These are phyloP conservation scores for Leptosomus discolor DNA, from an alignment of 2,113 vertebrate genomes.

Conservation along the genomic window DNA sequence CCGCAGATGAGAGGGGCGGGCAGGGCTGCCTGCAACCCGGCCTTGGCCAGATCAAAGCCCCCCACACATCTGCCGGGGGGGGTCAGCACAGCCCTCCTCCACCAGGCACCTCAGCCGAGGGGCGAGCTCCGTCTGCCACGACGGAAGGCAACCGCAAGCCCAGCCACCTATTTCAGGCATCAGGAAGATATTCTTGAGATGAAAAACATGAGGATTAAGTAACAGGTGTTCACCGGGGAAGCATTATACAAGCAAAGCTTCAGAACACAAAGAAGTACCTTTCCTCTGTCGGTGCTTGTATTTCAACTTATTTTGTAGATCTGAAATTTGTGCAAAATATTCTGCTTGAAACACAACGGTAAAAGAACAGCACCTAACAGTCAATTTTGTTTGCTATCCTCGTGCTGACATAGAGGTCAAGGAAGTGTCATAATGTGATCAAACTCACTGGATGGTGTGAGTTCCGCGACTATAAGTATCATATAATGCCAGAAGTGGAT, in stretches of 20 bases:
- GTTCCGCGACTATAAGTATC: neutral
- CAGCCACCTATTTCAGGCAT: neutral
- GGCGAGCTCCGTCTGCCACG: neutral
- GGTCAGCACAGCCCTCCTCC: neutral
- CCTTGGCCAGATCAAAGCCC: neutral
- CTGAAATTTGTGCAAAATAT: neutral
- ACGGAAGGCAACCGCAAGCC: rapidly evolving
- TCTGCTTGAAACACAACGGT: neutral
- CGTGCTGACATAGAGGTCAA: neutral
- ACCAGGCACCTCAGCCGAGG: neutral
- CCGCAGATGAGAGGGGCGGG: neutral
- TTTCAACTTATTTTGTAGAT: neutral
- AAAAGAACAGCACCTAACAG: neutral
- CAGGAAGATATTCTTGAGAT: neutral
- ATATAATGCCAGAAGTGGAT: neutral
- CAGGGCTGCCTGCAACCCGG: neutral
- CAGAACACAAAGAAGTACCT: neutral
- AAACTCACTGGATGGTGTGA: neutral
- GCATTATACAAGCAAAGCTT: neutral
- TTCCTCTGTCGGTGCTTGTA: neutral
- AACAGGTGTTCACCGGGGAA: neutral
- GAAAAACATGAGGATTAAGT: neutral
- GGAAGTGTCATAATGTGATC: neutral
- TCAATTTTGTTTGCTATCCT: neutral
- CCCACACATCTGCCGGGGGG: neutral